A percentile compares a stretch with the other conserved stretches of the same genome.
These are phyloP conservation scores for Mythimna lalbum DNA, from an alignment of 2,888 invertebrate species.

Conservation along the genomic window DNA sequence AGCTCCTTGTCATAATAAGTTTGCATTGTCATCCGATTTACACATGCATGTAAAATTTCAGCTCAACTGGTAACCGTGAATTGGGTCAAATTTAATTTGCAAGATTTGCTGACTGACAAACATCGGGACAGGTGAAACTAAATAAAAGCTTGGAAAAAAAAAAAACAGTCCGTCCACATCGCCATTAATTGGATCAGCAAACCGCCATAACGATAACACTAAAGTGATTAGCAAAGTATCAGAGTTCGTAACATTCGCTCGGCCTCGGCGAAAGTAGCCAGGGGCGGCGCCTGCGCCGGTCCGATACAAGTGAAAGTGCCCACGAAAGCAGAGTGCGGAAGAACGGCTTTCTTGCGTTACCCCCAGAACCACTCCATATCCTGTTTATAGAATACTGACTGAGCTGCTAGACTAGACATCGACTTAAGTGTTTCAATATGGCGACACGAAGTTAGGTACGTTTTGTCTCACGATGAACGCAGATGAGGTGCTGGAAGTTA, in stretches of 20 bases:
- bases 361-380: slow-evolving; percentile 60
- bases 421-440: not conserved
- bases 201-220: slow-evolving; percentile 6
- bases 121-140: too few relatives aligned
- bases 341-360: slow-evolving; percentile 71
- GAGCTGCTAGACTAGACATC: too few relatives aligned
- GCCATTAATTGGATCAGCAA: slow-evolving; percentile 17
- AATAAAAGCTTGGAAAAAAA: too few relatives aligned
- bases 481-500: too few relatives aligned
- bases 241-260: slow-evolving; percentile 52
- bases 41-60: too few relatives aligned
- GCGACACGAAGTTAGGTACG: not conserved
- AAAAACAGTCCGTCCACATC: not conserved
- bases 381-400: slow-evolving; percentile 58
- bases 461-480: too few relatives aligned
- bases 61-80: too few relatives aligned
- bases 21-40: too few relatives aligned
- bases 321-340: slow-evolving; percentile 69
- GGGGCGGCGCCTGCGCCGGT: slow-evolving; percentile 65
- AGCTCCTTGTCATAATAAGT: too few relatives aligned
- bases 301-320: slow-evolving; percentile 76
- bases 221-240: slow-evolving; percentile 49
- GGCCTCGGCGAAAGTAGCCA: slow-evolving; percentile 69
- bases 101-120: too few relatives aligned
- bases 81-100: too few relatives aligned